Conservation (phyloP, 2,113 vertebrate genomes). For the Sylvicapra grimmia region DNA sequence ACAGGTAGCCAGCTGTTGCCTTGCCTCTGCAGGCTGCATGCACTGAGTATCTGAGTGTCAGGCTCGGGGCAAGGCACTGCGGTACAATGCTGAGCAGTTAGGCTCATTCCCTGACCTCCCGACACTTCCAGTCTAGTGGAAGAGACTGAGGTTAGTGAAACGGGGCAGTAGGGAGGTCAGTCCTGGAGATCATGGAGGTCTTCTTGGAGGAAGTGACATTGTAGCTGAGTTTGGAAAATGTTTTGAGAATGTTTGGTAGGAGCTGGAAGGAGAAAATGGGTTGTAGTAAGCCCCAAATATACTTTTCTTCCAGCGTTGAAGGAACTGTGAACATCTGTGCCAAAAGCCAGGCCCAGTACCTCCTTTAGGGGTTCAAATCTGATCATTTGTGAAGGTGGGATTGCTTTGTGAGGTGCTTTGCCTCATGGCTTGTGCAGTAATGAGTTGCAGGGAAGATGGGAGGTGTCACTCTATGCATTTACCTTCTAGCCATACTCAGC, state of each 20-base stretch:
- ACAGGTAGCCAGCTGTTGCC: neutral
- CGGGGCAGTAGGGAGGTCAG: neutral
- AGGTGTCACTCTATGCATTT: rapidly evolving
- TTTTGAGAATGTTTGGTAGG: neutral
- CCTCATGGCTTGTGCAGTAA: neutral
- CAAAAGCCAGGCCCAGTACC: neutral
- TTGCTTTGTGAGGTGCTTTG: neutral
- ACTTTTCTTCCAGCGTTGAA: neutral
- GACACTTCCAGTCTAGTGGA: neutral
- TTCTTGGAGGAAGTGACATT: neutral
- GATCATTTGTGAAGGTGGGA: neutral
- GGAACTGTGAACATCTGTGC: neutral
- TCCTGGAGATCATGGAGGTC: neutral
- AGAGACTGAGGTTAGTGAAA: neutral
- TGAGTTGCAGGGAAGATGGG: neutral
- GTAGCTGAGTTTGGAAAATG: neutral
- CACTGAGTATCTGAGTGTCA: neutral
- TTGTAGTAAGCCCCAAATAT: neutral
- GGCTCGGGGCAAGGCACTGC: neutral
- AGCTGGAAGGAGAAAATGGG: neutral
- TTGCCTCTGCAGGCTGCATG: neutral
- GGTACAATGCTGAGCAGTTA: neutral
- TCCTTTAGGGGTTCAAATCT: neutral
- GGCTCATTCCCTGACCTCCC: neutral
- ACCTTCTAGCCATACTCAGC: neutral